phyloP scores from a whole-genome alignment of 1,140 invertebrate species.

The Tyrophagus putrescentiae region DNA sequence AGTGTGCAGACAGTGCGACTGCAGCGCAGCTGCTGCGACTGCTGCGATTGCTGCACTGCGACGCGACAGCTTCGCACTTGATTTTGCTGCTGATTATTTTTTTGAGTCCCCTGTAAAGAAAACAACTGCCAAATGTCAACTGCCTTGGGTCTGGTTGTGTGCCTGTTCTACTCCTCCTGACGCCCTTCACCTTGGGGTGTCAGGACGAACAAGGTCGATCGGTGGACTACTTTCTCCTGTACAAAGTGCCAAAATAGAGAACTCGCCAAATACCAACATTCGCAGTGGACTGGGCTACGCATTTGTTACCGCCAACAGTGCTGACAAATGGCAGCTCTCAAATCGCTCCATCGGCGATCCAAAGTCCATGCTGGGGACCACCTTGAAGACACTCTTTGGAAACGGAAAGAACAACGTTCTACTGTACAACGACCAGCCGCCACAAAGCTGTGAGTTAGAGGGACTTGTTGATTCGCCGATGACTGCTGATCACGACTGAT shows the following conservation, averaged over 20 bases:
- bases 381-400: conserved; percentile 20
- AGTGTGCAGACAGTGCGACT: too few relatives aligned
- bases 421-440: conserved; percentile 2
- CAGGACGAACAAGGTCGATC: conserved; percentile 18
- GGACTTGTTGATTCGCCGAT: background rate
- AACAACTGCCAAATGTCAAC: too few relatives aligned
- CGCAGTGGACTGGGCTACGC: conserved; percentile 22
- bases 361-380: conserved; percentile 23
- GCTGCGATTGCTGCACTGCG: too few relatives aligned
- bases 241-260: conserved; percentile 27
- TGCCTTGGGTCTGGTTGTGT: too few relatives aligned
- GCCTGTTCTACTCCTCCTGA: too few relatives aligned
- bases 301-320: conserved; percentile 16
- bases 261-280: background rate
- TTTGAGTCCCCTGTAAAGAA: too few relatives aligned
- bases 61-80: too few relatives aligned
- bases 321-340: conserved; percentile 20
- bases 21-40: too few relatives aligned
- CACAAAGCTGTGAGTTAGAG: background rate
- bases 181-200: background rate
- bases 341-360: conserved; percentile 9
- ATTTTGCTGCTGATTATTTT: too few relatives aligned
- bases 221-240: conserved; percentile 26
- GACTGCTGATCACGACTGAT: background rate
- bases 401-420: conserved; percentile 12